Conservation (phyloP, 2,888 invertebrate species). For the Dorcus hopei region DNA sequence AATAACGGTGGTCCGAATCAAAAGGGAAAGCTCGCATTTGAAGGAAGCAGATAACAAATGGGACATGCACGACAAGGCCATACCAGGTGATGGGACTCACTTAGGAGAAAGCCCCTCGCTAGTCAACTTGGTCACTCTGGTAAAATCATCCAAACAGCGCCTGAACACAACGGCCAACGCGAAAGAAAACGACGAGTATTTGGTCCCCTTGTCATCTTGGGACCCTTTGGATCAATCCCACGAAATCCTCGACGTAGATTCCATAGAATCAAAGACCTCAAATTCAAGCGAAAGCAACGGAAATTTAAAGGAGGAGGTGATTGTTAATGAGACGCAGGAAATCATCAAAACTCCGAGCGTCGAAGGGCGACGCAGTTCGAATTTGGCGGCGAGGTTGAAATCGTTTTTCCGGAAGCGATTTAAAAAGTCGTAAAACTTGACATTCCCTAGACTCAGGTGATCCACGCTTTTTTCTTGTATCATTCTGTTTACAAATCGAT, state of each 20-base stretch:
- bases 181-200: conserved; percentile 50
- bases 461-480: too few relatives aligned
- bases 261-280: conserved; percentile 10
- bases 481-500: too few relatives aligned
- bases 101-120: conserved; percentile 57
- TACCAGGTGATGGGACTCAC: conserved; percentile 58
- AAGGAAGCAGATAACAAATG: conserved; percentile 47
- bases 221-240: conserved; percentile 39
- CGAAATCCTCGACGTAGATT: conserved; percentile 9
- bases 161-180: conserved; percentile 34
- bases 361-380: conserved; percentile 18
- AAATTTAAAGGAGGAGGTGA: not conserved
- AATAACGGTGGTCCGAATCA: conserved; percentile 57
- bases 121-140: conserved; percentile 58
- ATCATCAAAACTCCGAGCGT: conserved; percentile 9
- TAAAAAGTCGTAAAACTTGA: conserved; percentile 18
- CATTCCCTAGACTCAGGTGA: too few relatives aligned
- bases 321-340: not conserved
- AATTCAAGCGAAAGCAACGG: conserved; percentile 4
- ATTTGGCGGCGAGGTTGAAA: conserved; percentile 38
- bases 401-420: conserved; percentile 37
- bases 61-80: conserved; percentile 49
- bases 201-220: conserved; percentile 59
- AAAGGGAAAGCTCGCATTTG: conserved; percentile 42
- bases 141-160: conserved; percentile 43